Evolutionary conservation across 2,888 invertebrate genomes (phyloP), one percentile per base, ranked within the genome.

Genomic region (Athripsodes cinereus): DNA sequence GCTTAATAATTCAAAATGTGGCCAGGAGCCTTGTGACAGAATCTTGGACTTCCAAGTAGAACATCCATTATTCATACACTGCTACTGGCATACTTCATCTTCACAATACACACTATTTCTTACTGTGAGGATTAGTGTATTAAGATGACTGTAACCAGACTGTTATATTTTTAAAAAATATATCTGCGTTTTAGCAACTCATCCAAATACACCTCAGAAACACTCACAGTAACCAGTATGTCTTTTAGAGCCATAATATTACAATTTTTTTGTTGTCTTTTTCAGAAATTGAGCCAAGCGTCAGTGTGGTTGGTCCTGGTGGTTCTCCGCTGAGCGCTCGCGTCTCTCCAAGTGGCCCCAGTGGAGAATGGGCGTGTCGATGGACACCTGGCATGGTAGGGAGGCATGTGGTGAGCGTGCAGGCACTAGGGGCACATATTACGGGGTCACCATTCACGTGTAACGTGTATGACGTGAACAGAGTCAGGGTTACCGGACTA

Each of bases 401-500:
- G 0, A 82, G 95, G 0, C 94, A 95, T 72, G 85, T 87, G 61
- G 84, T 95, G 44, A 86, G 90, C 61, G 86, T 95, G 22, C 81
- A 90, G 21, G 84, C 92, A 52, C 91, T 90, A 56, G 90, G 88
- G 31, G 86, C 92, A 64, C 88, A 90, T 53, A 88, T 96, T 2
- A 88, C 87, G 59, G 95, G 95, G 1, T 94, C 94, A 19, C 96
- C 96, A 0, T 95, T 94, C 72, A 90, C 89, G 19, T 96, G 96
- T 72, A 94, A 96, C 71, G 92, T 95, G 35, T 96, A 95, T 67
- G 95, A 96, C 70, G 94, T 96, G 0, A 85, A 88, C 1, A 85
- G 91, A 63, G 92, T 91, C 13, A 75, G 84, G 31, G 87, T 88
- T 22, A 83, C 85, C 18, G 87, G 87, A 1, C 68, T 87, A 26